Base-by-base conservation (phyloP, 2,113 vertebrate species). In the Hiodon alosoides region DNA sequence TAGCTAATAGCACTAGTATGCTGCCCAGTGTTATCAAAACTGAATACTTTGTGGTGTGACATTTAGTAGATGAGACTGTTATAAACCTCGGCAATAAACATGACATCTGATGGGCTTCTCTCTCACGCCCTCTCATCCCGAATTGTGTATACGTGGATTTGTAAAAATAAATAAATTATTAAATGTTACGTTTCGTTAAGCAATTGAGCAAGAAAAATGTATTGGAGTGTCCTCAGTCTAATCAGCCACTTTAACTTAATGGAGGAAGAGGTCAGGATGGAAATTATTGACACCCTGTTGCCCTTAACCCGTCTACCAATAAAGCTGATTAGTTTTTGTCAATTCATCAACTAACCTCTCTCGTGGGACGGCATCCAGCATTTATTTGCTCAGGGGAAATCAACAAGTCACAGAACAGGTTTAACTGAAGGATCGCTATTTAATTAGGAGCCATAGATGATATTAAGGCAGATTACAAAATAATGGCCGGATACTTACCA, bases 251-350 rank as follows among this genome's bases (percentile, higher is more conserved):
- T 91, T 88, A 85, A 83, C 87, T 87, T 96, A 96, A 98, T 98
- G 93, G 93, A 94, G 93, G 89, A 92, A 90, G 86, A 92, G 95
- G 94, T 94, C 94, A 92, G 87, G 89, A 92, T 83, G 91, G 92
- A 93, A 95, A 94, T 93, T 95, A 95, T 94, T 91, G 94, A 95
- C 94, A 93, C 93, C 89, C 91, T 82, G 84, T 89, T 92, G 94
- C 93, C 95, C 94, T 96, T 95, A 94, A 95, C 95, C 94, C 92
- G 94, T 93, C 94, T 94, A 92, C 94, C 94, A 95, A 97, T 98
- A 97, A 97, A 95, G 94, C 94, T 93, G 95, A 99, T 97, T 96
- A 93, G 94, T 93, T 96, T 96, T 93, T 88, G 91, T 94, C 94
- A 92, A 96, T 97, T 93, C 95, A 97, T 98, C 96, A 97, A 92